Evolutionary conservation across 2,888 invertebrate species (phyloP), one percentile per base, ranked within the genome.

Genomic region (Stegophylla sp.): DNA sequence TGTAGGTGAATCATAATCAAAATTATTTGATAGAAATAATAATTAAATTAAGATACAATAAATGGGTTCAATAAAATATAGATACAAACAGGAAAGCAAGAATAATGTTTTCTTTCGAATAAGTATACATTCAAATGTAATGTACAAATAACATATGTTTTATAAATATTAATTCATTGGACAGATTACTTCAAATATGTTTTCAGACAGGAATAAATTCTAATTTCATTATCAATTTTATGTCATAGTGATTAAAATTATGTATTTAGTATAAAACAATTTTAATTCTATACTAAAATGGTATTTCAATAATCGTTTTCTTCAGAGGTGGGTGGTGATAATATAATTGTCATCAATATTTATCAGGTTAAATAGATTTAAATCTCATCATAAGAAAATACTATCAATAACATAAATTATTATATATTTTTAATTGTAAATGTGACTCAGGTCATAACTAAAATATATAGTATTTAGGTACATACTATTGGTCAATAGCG

Each of bases 121-220:
- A n/a, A n/a, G n/a, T n/a, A n/a, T n/a, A n/a, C n/a, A n/a, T n/a
- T n/a, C n/a, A n/a, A n/a, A n/a, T n/a, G n/a, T n/a, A n/a, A n/a
- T n/a, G n/a, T n/a, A n/a, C n/a, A n/a, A n/a, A n/a, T n/a, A n/a
- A n/a, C n/a, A n/a, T n/a, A n/a, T n/a, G n/a, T n/a, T n/a, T n/a
- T n/a, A n/a, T n/a, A n/a, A n/a, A n/a, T n/a, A n/a, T n/a, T n/a
- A n/a, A n/a, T n/a, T n/a, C n/a, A n/a, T n/a, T n/a, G n/a, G n/a
- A n/a, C n/a, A n/a, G n/a, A n/a, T n/a, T n/a, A n/a, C n/a, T 43
- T 43, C 12, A 5, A 20, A n/a, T 64, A 34, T 61, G 41, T n/a
- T 59, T 63, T 63, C 51, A 74, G 63, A 63, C 64, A 77, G 59
- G 61, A 69, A 45, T 41, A 41, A 51, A 75, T 64, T 48, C 64